These are phyloP conservation scores for Amblyornis subalaris DNA, from an alignment of 2,113 vertebrate genomes.

Conservation along the genomic window DNA sequence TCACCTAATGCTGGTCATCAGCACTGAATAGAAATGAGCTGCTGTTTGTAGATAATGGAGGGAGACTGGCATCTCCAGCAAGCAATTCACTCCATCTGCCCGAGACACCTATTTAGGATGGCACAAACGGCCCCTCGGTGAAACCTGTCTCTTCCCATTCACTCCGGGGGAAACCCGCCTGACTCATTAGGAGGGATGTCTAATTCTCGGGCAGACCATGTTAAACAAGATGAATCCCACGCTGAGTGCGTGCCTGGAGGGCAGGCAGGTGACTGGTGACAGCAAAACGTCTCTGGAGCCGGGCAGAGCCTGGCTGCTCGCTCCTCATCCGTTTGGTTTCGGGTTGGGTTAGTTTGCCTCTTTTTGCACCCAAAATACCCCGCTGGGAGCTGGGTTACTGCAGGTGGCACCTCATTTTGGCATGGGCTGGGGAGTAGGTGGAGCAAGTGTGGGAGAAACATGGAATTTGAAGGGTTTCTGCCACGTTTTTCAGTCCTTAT, in stretches of 20 bases:
- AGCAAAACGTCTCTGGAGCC: neutral
- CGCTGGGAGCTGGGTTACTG: neutral
- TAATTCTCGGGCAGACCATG: neutral
- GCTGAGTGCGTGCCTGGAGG: neutral
- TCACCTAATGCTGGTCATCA: slow-evolving; percentile 1
- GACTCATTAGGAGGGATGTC: slow-evolving; percentile 6
- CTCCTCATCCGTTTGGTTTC: neutral
- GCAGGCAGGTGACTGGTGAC: neutral
- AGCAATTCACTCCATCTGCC: slow-evolving; percentile 49
- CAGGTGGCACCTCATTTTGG: neutral
- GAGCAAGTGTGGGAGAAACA: rapidly evolving
- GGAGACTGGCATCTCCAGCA: slow-evolving; percentile 31
- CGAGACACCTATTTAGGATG: slow-evolving; percentile 47
- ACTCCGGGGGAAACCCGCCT: neutral
- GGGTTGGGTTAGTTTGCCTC: neutral
- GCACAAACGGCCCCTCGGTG: neutral
- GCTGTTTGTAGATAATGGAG: slow-evolving; percentile 22
- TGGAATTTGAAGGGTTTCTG: neutral
- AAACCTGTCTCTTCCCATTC: slow-evolving; percentile 37
- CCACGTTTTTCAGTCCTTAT: rapidly evolving
- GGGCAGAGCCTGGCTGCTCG: neutral
- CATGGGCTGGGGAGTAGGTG: neutral
- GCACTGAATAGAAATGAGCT: slow-evolving; percentile 4
- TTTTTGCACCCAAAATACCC: neutral
- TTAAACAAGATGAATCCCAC: slow-evolving; percentile 42